phyloP scores from a whole-genome alignment of 2,888 invertebrate genomes.

The Rhamnusium bicolor region DNA sequence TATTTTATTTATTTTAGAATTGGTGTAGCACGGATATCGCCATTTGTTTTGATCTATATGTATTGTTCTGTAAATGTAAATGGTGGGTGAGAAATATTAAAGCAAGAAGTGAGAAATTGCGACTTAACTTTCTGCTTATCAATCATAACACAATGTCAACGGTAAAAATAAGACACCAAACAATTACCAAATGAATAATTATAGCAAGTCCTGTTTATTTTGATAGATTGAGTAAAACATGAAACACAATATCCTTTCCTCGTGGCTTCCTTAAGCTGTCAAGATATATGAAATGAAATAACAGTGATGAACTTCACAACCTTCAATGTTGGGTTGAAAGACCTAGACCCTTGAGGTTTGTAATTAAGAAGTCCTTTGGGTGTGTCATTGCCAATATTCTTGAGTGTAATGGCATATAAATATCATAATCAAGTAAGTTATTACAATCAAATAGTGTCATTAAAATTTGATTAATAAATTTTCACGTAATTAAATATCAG shows the following conservation, averaged over 20 bases:
- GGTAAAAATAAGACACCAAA: neutral
- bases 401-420: neutral
- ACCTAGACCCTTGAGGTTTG: conserved; percentile 27
- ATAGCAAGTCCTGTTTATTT: neutral
- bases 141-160: neutral
- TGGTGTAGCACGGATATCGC: too few relatives aligned
- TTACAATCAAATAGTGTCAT: neutral
- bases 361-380: conserved; percentile 7
- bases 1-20: too few relatives aligned
- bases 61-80: too few relatives aligned
- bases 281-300: conserved; percentile 5
- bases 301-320: conserved; percentile 25
- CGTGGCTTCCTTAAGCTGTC: neutral
- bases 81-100: neutral
- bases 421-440: neutral
- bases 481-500: neutral
- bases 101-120: neutral
- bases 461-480: neutral
- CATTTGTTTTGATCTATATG: too few relatives aligned
- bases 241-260: conserved; percentile 7
- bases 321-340: conserved; percentile 20
- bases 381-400: neutral
- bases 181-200: neutral
- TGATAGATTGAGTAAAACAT: conserved; percentile 7
- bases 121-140: neutral